Base-by-base conservation (phyloP, 2,888 invertebrate genomes). In the Tethea ocularis region DNA sequence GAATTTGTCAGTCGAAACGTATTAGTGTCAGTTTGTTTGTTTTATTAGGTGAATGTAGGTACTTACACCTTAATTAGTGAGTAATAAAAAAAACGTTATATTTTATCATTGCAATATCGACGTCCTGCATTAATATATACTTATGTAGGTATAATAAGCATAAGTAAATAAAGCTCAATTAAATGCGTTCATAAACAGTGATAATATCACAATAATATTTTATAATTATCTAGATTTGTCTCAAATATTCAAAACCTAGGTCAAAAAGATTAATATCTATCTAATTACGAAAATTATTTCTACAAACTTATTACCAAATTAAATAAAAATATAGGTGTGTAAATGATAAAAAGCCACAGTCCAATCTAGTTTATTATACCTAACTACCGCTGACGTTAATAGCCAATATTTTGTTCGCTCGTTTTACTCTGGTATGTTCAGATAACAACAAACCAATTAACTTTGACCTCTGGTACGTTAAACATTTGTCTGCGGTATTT, bases 1-100 rank as follows among this genome's bases (percentile, higher is more conserved):
- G 83, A 80, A 78, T 86, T 77, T 86, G 88, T 89, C 89, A 88
- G 84, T 90, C 89, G 77, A 56, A 80, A 78, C 77, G 78, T 78
- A 90, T 91, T 90, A 89, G 80, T 84, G 89, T 89, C 88, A 88
- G 71, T 78, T 77, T 78, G 33, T 33, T 73, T 76, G 73, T 72
- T 68, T 75, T 77, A 80, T 77, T 75, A 71, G 72, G 72, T 51
- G 51, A 23, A 23, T 51, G 13, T 51, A 51, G 6, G 17, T 41
- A 2, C 8, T 6, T 7, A 5, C n/a, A 41, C 17, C n/a, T 17
- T 17, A 5, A 17, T 41, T 41, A 41, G 33, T 13, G 33, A 33
- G 8, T 10, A 10, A 10, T 10, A 8, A 33, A 11, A 10, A 8
- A 0, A 11, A 10, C 8, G 8, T 8, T 29, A 29, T 0, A 1